phyloP scores from a whole-genome alignment of 2,113 vertebrate species.

The Ctenodactylus gundi region DNA sequence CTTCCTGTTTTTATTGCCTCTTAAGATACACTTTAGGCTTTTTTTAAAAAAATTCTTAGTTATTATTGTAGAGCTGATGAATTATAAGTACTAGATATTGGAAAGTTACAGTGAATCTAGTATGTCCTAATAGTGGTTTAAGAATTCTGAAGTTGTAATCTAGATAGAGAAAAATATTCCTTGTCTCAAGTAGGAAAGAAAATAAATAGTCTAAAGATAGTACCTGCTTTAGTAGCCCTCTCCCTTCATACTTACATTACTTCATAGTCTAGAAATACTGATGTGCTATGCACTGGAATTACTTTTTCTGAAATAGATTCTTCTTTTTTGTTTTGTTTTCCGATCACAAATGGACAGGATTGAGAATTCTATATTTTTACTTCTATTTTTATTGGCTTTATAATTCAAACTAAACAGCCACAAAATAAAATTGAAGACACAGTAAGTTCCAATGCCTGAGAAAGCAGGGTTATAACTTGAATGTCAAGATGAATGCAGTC shows the following conservation, averaged over 20 bases:
- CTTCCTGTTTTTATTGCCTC: neutral
- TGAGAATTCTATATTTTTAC: neutral
- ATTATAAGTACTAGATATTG: neutral
- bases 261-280: neutral
- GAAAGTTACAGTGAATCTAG: neutral
- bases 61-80: neutral
- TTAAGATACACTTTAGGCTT: neutral
- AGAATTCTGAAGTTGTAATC: neutral
- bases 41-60: neutral
- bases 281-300: neutral
- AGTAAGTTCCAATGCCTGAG: neutral
- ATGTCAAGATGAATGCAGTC: neutral
- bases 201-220: neutral
- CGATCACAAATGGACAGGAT: neutral
- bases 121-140: neutral
- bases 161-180: neutral
- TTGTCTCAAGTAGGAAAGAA: neutral
- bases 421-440: neutral
- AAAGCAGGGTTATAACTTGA: neutral
- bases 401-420: neutral
- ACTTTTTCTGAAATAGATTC: constrained; percentile 11
- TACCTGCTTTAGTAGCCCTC: neutral
- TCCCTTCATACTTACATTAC: neutral
- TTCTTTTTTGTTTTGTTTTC: neutral
- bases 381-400: neutral